phyloP scores from a whole-genome alignment of 2,113 vertebrate genomes.

The Salvelinus fontinalis region DNA sequence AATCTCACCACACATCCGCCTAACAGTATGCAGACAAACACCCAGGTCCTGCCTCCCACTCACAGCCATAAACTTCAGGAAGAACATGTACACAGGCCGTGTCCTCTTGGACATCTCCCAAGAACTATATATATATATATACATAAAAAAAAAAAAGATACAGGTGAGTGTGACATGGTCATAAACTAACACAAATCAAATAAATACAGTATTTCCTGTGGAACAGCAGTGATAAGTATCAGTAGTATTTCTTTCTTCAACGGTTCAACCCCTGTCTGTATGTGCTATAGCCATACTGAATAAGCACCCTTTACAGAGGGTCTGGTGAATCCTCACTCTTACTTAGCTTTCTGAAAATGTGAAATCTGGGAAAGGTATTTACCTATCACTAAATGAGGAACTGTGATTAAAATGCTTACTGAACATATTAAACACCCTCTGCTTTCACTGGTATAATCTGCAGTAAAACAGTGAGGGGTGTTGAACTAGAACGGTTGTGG shows the following conservation, averaged over 20 bases:
- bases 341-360: neutral
- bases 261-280: neutral
- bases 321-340: neutral
- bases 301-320: slow-evolving; percentile 1
- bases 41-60: neutral
- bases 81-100: neutral
- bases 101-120: neutral
- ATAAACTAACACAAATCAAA: slow-evolving; percentile 2
- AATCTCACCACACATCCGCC: neutral
- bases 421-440: slow-evolving; percentile 36
- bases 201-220: slow-evolving; percentile 13
- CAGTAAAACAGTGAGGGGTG: slow-evolving; percentile 35
- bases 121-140: slow-evolving; percentile 7
- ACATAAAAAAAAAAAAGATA: slow-evolving; percentile 14
- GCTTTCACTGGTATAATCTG: slow-evolving; percentile 34
- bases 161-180: slow-evolving; percentile 22
- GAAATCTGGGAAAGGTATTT: slow-evolving; percentile 1
- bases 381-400: neutral
- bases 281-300: slow-evolving; percentile 11
- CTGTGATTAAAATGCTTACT: slow-evolving; percentile 8
- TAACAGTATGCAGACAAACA: neutral
- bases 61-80: slow-evolving; percentile 4
- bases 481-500: slow-evolving; percentile 44
- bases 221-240: slow-evolving; percentile 39
- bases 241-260: slow-evolving; percentile 46